Conservation (phyloP, 2,888 invertebrate species). For the Drosophila nigritarsus region DNA sequence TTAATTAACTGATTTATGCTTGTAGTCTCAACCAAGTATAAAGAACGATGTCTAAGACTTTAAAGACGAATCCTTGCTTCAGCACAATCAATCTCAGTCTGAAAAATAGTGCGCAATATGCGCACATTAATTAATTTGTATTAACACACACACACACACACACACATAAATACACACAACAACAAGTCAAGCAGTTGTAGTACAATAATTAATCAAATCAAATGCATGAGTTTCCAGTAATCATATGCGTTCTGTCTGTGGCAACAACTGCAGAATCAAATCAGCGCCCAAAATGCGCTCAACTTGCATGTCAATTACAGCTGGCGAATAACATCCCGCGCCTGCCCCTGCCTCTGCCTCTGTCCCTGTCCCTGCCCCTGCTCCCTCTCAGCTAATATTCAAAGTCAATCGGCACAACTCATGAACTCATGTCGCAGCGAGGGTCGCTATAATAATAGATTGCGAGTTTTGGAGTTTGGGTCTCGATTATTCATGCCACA, state of each 20-base stretch:
- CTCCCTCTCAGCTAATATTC: conserved; percentile 64
- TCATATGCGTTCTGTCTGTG: conserved; percentile 67
- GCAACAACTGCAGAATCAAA: conserved; percentile 69
- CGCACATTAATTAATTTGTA: conserved; percentile 77
- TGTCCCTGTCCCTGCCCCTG: background rate
- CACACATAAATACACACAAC: conserved; percentile 6
- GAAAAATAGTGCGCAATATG: conserved; percentile 64
- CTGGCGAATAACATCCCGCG: conserved; percentile 48
- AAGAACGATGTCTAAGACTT: background rate
- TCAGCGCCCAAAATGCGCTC: conserved; percentile 70
- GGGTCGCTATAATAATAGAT: conserved; percentile 51
- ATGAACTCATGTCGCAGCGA: conserved; percentile 63
- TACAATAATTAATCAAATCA: conserved; percentile 75
- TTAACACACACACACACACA: conserved; percentile 57
- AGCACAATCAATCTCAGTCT: conserved; percentile 70
- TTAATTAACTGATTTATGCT: conserved; percentile 21
- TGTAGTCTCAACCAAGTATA: background rate
- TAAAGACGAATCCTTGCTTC: background rate
- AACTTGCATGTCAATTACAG: conserved; percentile 77
- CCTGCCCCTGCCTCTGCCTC: background rate
- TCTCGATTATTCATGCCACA: conserved; percentile 72
- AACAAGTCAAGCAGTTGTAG: conserved; percentile 50
- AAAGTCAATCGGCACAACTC: conserved; percentile 74
- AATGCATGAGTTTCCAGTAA: conserved; percentile 75
- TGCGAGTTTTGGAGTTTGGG: conserved; percentile 31